Conservation (phyloP, 2,113 vertebrate genomes). For the Equus quagga region DNA sequence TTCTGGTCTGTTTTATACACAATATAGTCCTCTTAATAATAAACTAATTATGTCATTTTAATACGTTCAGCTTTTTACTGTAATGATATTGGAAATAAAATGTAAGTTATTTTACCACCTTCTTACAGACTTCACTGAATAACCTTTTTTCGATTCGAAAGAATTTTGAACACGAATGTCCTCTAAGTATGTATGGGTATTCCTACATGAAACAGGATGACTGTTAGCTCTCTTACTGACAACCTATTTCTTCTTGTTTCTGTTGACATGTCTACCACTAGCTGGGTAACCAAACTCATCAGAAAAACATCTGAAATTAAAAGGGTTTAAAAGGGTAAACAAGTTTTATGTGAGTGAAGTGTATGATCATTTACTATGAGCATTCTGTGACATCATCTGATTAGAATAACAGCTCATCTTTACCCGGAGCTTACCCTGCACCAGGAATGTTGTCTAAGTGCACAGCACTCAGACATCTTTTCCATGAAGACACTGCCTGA, state of each 20-base stretch:
- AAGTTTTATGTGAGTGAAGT: background rate
- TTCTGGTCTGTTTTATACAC: background rate
- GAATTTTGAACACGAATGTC: background rate
- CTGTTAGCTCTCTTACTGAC: background rate
- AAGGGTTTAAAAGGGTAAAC: background rate
- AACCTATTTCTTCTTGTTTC: background rate
- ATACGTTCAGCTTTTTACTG: background rate
- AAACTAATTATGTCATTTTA: background rate
- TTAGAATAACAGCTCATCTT: background rate
- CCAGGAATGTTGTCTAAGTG: background rate
- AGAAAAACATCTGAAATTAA: slow-evolving; percentile 42
- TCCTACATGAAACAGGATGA: background rate
- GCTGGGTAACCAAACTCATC: slow-evolving; percentile 4
- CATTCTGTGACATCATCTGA: background rate
- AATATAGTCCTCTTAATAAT: background rate
- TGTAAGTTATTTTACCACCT: background rate
- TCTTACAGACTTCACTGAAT: background rate
- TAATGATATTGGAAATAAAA: slow-evolving; percentile 3
- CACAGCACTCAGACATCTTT: background rate
- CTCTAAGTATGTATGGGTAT: background rate
- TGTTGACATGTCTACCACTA: slow-evolving; percentile 9
- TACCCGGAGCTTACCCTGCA: background rate
- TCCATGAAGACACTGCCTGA: background rate
- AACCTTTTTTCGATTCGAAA: background rate
- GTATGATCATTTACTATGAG: background rate